Percentiles rank a stretch among this genome's conserved stretches.
phyloP scores from a whole-genome alignment of 2,797 vertebrate genomes.

The Pangasius sanitwongsei region DNA sequence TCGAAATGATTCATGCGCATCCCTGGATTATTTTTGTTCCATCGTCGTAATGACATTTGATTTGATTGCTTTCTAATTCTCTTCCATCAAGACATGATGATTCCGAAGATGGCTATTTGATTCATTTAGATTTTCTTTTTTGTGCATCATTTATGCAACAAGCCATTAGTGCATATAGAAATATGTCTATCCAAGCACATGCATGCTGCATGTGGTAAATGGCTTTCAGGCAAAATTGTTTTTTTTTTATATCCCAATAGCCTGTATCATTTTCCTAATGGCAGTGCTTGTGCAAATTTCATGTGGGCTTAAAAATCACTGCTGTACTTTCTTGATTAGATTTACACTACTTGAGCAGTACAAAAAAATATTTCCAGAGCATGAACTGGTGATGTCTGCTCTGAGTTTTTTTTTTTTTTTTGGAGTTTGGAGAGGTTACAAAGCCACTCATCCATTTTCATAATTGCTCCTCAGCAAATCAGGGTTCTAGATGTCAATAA shows the following conservation, averaged over 20 bases:
- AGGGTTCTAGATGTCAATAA: background rate
- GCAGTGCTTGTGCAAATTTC: background rate
- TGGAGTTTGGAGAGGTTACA: background rate
- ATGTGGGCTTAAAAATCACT: background rate
- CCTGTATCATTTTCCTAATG: background rate
- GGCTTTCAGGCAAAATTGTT: slow-evolving; percentile 12
- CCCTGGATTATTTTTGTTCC: background rate
- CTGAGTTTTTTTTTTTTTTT: background rate
- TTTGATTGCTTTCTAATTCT: slow-evolving; percentile 19
- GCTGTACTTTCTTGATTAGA: background rate
- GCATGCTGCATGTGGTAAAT: background rate
- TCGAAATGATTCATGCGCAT: background rate
- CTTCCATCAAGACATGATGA: background rate
- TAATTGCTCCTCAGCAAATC: too few relatives aligned
- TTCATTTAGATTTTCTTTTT: background rate
- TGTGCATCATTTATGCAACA: background rate
- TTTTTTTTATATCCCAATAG: background rate
- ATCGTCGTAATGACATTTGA: background rate
- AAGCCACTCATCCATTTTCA: background rate
- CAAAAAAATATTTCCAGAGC: background rate
- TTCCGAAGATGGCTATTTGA: background rate
- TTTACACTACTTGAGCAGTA: slow-evolving; percentile 1
- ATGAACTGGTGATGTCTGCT: background rate
- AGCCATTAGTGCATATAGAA: background rate
- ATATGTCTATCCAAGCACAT: background rate